Percentiles rank a stretch among this genome's conserved stretches.
Conservation (phyloP, 2,113 vertebrate genomes). For the Ammodytes dubius region DNA sequence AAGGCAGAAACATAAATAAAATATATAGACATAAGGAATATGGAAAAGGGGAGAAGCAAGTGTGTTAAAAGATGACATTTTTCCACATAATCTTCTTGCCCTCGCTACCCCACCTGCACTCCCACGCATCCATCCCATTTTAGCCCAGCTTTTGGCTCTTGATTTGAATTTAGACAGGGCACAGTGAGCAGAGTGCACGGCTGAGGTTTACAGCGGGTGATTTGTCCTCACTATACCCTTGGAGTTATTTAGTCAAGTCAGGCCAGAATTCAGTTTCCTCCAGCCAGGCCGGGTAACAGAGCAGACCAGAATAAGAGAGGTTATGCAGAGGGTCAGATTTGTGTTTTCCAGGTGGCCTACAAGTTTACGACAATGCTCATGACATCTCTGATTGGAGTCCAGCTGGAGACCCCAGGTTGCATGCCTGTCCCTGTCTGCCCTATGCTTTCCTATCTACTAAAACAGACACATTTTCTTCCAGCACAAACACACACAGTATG, state of each 20-base stretch:
- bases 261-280: constrained; percentile 42
- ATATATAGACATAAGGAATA: neutral
- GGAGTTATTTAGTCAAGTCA: constrained; percentile 52
- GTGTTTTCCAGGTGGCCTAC: neutral
- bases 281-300: constrained; percentile 22
- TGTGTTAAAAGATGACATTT: constrained; percentile 41
- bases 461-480: neutral
- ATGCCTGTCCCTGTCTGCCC: neutral
- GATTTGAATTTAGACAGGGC: constrained; percentile 80
- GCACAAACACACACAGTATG: too few species aligned
- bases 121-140: constrained; percentile 50
- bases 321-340: constrained; percentile 19
- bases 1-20: constrained; percentile 14
- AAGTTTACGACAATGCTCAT: constrained; percentile 11
- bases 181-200: constrained; percentile 51
- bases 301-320: constrained; percentile 26
- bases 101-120: constrained; percentile 24
- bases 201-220: constrained; percentile 72
- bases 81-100: constrained; percentile 33
- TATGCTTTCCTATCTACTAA: neutral
- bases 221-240: constrained; percentile 76
- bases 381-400: neutral
- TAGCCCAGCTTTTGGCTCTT: constrained; percentile 60
- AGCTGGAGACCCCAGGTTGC: neutral
- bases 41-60: neutral